Base-by-base conservation (phyloP, 2,113 vertebrate genomes). In the Phyllostomus discolor region DNA sequence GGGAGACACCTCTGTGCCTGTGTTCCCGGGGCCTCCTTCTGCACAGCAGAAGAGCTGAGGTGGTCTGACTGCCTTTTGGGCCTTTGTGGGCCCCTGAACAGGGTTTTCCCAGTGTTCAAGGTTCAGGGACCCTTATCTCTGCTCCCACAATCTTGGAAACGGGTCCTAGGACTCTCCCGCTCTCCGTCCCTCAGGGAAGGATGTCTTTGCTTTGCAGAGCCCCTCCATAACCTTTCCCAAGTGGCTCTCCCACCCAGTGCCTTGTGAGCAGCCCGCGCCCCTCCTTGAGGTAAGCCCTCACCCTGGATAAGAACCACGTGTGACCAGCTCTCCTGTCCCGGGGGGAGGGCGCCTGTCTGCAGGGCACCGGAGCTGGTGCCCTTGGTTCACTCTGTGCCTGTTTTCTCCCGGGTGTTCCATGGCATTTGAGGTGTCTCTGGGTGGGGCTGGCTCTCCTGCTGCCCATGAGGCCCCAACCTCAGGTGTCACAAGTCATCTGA, bases 191-290 rank as follows among this genome's bases (percentile, higher is more conserved):
- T 96, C 52, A 94, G 83, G 26, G 62, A 2, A 92, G 1, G 59
- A 11, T 75, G 48, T 17, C 35, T 97, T 76, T 96, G 48, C 87
- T 6, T 96, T 97, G n/a, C 98, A 99, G 99, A 99, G 98, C 85
- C 98, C 99, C 5, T 98, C 99, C 59, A 97, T 98, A 97, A 98
- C 98, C 70, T 98, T 99, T 83, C 99, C 99, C 73, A 99, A 99
- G 95, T 99, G 99, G 99, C 98, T 99, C 38, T 99, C 99, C 43
- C 98, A 99, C 95, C 98, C 99, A 95, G 98, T 98, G 41, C 98
- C 99, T 69, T 98, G 94, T 0, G 99, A 99, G 78, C 98, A 98
- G 17, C 98, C 98, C 50, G 86, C 97, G 59, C 98, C 98, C 86
- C 96, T 99, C 33, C 98, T 99, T 1, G 96, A 98, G 98, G 99